These are phyloP conservation scores for Dione juno DNA, from an alignment of 2,888 invertebrate species.

Conservation along the genomic window DNA sequence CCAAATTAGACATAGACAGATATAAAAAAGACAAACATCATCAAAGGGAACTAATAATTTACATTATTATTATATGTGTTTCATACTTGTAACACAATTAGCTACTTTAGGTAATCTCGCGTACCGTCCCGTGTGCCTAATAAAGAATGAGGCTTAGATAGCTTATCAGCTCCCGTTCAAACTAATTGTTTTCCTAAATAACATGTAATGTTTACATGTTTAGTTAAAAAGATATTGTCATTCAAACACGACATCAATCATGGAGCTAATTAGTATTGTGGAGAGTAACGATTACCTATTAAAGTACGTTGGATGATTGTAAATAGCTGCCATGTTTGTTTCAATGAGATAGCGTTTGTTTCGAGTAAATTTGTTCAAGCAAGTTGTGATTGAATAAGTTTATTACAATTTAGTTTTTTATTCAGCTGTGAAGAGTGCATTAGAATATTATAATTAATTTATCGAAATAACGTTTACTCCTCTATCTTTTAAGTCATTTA, in stretches of 20 bases:
- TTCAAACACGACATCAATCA: conserved; percentile 46
- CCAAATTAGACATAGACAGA: no score
- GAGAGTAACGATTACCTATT: conserved; percentile 47
- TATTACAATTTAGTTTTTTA: not conserved
- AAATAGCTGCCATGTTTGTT: conserved; percentile 40
- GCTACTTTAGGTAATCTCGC: not conserved
- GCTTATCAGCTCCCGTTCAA: conserved; percentile 31
- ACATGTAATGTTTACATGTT: conserved; percentile 45
- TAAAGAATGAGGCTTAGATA: conserved; percentile 27
- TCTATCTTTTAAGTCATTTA: no score
- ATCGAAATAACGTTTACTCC: no score
- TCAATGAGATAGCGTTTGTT: conserved; percentile 19
- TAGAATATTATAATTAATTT: no score
- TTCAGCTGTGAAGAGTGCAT: no score
- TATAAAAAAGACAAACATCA: no score
- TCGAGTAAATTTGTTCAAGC: conserved; percentile 9
- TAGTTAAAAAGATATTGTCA: conserved; percentile 45
- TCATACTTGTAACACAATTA: not conserved
- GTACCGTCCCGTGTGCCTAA: conserved; percentile 16
- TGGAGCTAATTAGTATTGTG: conserved; percentile 50
- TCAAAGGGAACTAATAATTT: no score
- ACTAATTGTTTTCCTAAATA: conserved; percentile 40
- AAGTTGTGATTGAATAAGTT: not conserved
- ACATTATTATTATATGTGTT: no score
- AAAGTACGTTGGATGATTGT: conserved; percentile 46